phyloP scores from a whole-genome alignment of 2,797 vertebrate genomes.

The Morelia viridis region DNA sequence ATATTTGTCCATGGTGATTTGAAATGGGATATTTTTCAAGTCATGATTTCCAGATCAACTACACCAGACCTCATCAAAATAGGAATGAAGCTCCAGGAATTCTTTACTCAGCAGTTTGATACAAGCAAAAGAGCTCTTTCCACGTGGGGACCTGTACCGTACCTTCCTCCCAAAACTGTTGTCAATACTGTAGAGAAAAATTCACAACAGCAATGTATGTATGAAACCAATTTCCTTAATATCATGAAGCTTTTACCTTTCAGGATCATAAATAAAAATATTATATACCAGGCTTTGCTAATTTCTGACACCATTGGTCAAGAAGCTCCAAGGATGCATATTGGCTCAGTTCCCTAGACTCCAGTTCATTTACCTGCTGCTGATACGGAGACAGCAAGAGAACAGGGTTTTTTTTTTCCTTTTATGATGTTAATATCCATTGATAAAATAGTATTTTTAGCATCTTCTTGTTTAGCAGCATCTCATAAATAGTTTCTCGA shows the following conservation, averaged over 20 bases:
- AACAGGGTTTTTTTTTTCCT: background rate
- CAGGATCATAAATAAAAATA: background rate
- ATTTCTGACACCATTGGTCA: background rate
- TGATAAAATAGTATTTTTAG: background rate
- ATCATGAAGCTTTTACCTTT: conserved; percentile 6
- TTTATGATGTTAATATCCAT: background rate
- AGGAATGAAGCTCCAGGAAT: conserved; percentile 99
- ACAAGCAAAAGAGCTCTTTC: conserved; percentile 97
- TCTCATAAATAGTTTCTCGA: background rate
- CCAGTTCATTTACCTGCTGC: background rate
- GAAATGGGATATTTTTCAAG: conserved; percentile 99
- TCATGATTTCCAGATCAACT: conserved; percentile 98
- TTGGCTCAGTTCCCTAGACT: background rate
- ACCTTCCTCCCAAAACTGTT: conserved; percentile 89
- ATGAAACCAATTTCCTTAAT: background rate
- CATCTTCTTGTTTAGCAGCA: background rate
- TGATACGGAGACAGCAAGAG: background rate
- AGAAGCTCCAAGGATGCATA: background rate
- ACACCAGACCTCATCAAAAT: conserved; percentile 99
- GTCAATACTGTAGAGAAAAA: conserved; percentile 86
- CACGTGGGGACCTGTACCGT: conserved; percentile 96
- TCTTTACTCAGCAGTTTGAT: conserved; percentile 99
- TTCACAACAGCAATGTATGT: conserved; percentile 87
- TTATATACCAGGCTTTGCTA: background rate
- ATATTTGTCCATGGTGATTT: conserved; percentile 97